Evolutionary conservation across 92 coral and sea anemone genomes (phyloP), one percentile per base, ranked within the genome.

Genomic region (Palythoa grandis): DNA sequence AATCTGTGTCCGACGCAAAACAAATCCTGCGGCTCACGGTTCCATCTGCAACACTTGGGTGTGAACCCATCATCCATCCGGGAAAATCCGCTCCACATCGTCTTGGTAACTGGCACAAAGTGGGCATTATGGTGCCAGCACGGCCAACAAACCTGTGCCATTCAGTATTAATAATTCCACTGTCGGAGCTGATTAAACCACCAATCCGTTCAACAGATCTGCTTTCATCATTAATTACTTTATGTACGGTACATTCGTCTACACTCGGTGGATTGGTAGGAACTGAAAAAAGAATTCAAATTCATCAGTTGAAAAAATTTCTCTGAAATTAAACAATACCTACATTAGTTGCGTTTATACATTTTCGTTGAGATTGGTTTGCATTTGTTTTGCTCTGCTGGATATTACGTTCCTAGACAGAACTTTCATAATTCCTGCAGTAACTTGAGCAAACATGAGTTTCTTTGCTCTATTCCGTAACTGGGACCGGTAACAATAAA

Each of bases 31-130:
- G 89, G 3, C 14, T 35, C 6, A 69, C 89, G 12, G 52, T 52
- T 4, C 85, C 78, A 20, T 86, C 77, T 68, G 15, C 25, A 14
- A 77, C 85, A 25, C 56, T 24, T 17, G 89, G 89, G 20, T 86
- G 89, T 3, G 89, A 9, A 20, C 89, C 89, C 17, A 68, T 78
- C 69, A 86, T 57, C 89, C 89, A 86, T 24, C 82, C 83, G 52
- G 89, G 85, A 16, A 16, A 77, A 16, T 48, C 7, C 11, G 85
- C 58, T 8, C 89, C 89, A 78, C 89, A 86, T 16, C 69, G 76
- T 23, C 48, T 83, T 2, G 40, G 47, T 22, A 14, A 11, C 65
- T 83, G 89, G 48, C 69, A 52, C 47, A 71, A 15, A n/a, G 71
- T 78, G 3, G 84, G 71, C 43, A 86, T 9, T 25, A 35, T 52